Evolutionary conservation across 2,888 invertebrate genomes (phyloP).

Genomic region (Rotaria magnacalcarata): DNA sequence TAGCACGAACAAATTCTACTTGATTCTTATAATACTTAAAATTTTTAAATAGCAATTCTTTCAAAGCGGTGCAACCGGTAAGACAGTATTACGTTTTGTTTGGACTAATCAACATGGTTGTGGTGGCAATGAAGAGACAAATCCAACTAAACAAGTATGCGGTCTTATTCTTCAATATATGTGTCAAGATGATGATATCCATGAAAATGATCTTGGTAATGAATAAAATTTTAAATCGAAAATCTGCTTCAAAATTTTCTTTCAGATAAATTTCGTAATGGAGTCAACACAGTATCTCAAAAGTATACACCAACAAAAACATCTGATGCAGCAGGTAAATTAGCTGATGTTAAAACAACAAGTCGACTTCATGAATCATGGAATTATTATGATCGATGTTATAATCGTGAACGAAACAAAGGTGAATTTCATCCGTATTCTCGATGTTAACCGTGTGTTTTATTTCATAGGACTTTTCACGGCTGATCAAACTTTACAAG

Average conservation of each 20-base stretch:
- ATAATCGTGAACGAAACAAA: conserved; percentile 54
- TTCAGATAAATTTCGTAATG: conserved; percentile 52
- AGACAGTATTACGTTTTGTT: conserved; percentile 52
- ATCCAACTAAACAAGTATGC: conserved; percentile 58
- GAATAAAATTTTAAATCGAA: background rate
- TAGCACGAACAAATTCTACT: too few relatives aligned
- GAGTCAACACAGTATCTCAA: conserved; percentile 51
- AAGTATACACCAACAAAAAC: conserved; percentile 49
- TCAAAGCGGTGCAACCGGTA: conserved; percentile 52
- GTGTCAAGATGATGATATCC: conserved; percentile 50
- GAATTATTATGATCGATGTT: conserved; percentile 57
- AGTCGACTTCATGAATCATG: conserved; percentile 56
- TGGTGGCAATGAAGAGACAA: conserved; percentile 55
- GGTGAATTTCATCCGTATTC: conserved; percentile 51
- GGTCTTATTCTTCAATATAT: conserved; percentile 56
- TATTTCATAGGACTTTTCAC: conserved; percentile 56
- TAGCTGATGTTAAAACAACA: conserved; percentile 49
- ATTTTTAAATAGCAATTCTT: conserved; percentile 54
- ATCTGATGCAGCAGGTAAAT: conserved; percentile 49
- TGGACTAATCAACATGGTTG: conserved; percentile 60
- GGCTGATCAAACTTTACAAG: conserved; percentile 56
- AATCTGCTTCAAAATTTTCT: background rate
- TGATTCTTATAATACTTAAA: too few relatives aligned
- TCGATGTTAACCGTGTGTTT: conserved; percentile 55
- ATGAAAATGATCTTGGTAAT: conserved; percentile 13